Evolutionary conservation across 2,113 vertebrate genomes (phyloP), one percentile per base, ranked within the genome.

Genomic region (Brienomyrus longianalis): DNA sequence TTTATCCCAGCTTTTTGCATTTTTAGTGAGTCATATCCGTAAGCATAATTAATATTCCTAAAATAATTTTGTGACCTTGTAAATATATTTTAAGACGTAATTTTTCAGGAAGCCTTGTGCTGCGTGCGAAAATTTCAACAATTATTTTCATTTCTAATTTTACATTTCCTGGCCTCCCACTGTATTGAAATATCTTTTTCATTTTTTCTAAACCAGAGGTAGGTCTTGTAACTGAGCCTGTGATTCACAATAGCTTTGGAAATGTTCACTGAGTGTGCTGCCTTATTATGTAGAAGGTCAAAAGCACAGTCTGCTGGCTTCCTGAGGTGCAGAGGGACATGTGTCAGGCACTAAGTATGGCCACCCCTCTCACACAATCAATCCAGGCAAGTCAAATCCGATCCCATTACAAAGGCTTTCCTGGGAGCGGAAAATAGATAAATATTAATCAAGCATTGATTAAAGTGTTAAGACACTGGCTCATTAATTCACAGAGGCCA

Each of bases 371-470:
- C 90, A 87, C 85, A 91, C 89, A 93, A 95, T 96, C 94, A 95
- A 96, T 95, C 93, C 93, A 89, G 90, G 92, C 83, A 94, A 94
- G 86, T 94, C 90, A 70, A 45, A 80, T 93, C 92, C 91, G 92
- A 87, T 93, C 94, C 89, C 92, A 92, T 94, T 95, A 93, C 93
- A 92, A 92, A 91, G 92, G 90, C 93, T 94, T 94, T 93, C 90
- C 92, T 94, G 92, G 90, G 85, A 91, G 90, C 91, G 92, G 88
- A 93, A 92, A 93, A 94, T 50, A 56, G 94, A 95, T 95, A 94
- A 95, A 95, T 95, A 96, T 96, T 96, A 96, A 96, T 96, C 94
- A 95, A 94, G 93, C 95, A 96, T 96, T 94, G 95, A 96, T 96
- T 95, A 95, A 94, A 92, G 93, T 92, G 91, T 94, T 93, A 95